Evolutionary conservation across 1,140 invertebrate species (phyloP).

Genomic region (Lepidurus packardi): DNA sequence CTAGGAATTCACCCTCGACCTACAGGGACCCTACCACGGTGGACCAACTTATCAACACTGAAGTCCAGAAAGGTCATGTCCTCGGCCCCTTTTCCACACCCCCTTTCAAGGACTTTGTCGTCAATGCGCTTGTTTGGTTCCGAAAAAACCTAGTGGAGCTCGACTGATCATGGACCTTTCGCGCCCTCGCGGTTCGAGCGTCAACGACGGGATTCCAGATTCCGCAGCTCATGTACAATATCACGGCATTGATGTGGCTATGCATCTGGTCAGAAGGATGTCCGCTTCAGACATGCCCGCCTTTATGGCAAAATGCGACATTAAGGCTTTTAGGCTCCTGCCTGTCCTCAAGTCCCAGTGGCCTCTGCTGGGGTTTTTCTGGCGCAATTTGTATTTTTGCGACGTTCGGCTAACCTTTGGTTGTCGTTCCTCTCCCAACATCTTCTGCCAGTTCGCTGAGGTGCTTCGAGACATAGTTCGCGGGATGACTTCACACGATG

Average conservation of each 20-base stretch:
- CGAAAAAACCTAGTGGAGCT: not conserved
- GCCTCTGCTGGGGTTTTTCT: not conserved
- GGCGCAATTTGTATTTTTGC: not conserved
- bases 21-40: no score
- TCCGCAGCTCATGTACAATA: not conserved
- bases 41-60: no score
- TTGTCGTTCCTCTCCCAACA: conserved; percentile 12
- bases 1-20: no score
- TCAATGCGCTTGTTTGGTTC: not conserved
- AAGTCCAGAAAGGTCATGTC: no score
- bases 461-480: not conserved
- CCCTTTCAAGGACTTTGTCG: not conserved
- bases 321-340: not conserved
- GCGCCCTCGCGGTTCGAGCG: not conserved
- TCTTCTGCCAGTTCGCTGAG: not conserved
- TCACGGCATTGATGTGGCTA: not conserved
- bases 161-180: conserved; percentile 2
- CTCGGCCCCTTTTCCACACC: conserved; percentile 12
- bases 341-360: not conserved
- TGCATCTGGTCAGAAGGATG: not conserved
- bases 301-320: not conserved
- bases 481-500: not conserved
- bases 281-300: not conserved
- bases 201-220: not conserved
- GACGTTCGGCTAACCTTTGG: not conserved